phyloP scores from a whole-genome alignment of 2,888 invertebrate species.

The Drosophila monieri region DNA sequence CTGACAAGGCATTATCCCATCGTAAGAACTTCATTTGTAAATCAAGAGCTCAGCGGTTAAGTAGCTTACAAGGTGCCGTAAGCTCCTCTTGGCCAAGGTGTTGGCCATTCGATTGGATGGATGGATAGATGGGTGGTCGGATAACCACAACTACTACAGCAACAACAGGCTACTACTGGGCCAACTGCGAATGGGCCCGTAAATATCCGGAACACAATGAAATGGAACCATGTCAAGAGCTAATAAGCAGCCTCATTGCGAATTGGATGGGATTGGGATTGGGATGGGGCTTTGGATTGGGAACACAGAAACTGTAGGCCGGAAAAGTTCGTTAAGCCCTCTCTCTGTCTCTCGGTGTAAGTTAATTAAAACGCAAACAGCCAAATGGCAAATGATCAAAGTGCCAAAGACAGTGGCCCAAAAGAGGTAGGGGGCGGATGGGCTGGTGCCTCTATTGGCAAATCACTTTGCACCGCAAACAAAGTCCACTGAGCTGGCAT shows the following conservation, averaged over 20 bases:
- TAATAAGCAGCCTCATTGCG: constrained; percentile 29
- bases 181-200: constrained; percentile 8
- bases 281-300: constrained; percentile 5
- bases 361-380: constrained; percentile 69
- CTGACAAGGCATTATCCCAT: constrained; percentile 1
- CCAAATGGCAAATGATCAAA: constrained; percentile 58
- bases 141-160: constrained; percentile 9
- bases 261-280: constrained; percentile 4
- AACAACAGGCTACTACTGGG: constrained; percentile 5
- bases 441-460: constrained; percentile 49
- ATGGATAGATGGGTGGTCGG: background rate
- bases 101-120: constrained; percentile 27
- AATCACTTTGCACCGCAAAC: constrained; percentile 62
- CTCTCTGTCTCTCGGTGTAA: constrained; percentile 42
- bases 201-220: constrained; percentile 26
- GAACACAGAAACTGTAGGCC: constrained; percentile 1
- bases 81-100: constrained; percentile 43
- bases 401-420: constrained; percentile 47
- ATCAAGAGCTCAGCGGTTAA: constrained; percentile 46
- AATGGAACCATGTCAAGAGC: constrained; percentile 32
- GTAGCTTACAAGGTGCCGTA: constrained; percentile 43
- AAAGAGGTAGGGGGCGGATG: constrained; percentile 4
- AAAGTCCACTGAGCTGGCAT: constrained; percentile 35
- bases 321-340: constrained; percentile 61
- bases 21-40: constrained; percentile 37